Conservation (phyloP, 2,888 invertebrate genomes). For the Nomada flava region DNA sequence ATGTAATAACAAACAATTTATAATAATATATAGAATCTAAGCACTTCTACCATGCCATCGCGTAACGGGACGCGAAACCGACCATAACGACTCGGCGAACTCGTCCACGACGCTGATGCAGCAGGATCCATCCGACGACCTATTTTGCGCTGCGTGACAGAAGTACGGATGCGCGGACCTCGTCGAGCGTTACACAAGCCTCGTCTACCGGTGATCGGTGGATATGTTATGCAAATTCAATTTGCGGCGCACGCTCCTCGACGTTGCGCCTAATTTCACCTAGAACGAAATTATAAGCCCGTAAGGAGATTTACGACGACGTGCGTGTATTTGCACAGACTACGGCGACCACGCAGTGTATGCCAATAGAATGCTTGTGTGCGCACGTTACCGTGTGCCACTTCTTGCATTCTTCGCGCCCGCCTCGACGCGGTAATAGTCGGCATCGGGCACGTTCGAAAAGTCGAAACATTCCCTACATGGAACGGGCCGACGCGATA, state of each 20-base stretch:
- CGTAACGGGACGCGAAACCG: slow-evolving; percentile 21
- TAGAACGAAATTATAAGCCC: slow-evolving; percentile 77
- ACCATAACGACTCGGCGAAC: slow-evolving; percentile 34
- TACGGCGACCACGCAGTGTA: neutral
- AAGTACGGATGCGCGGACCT: slow-evolving; percentile 50
- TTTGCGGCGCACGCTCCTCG: slow-evolving; percentile 62
- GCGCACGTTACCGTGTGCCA: slow-evolving; percentile 31
- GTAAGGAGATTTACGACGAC: slow-evolving; percentile 74
- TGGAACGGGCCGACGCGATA: slow-evolving; percentile 43
- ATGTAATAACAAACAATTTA: no score
- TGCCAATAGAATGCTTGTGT: neutral
- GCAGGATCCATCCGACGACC: slow-evolving; percentile 60
- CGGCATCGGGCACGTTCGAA: slow-evolving; percentile 49
- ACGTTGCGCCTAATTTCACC: slow-evolving; percentile 74
- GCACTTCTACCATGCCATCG: neutral
- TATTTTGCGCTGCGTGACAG: slow-evolving; percentile 52
- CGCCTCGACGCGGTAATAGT: slow-evolving; percentile 43
- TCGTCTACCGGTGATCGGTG: slow-evolving; percentile 63
- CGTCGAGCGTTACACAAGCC: slow-evolving; percentile 43
- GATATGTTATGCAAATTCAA: slow-evolving; percentile 76
- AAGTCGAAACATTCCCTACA: slow-evolving; percentile 55
- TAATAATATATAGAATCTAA: no score
- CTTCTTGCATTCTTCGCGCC: slow-evolving; percentile 52
- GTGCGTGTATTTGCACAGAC: slow-evolving; percentile 27
- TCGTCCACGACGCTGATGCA: slow-evolving; percentile 45